Percentiles rank a stretch among this genome's conserved stretches.
phyloP scores from a whole-genome alignment of 1,140 invertebrate genomes.

The Anadara kagoshimensis region DNA sequence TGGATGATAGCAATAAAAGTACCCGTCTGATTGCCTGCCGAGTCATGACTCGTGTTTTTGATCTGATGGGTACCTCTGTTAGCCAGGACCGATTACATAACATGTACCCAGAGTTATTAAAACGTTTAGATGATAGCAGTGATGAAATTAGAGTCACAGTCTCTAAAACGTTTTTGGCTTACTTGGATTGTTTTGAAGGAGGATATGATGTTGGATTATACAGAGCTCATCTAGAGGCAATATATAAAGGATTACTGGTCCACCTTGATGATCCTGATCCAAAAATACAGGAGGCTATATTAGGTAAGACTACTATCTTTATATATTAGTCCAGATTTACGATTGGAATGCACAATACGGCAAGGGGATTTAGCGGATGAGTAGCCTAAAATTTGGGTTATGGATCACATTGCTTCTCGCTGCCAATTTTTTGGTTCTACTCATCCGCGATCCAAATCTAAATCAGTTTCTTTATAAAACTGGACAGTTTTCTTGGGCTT shows the following conservation, averaged over 20 bases:
- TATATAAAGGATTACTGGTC: slow-evolving; percentile 80
- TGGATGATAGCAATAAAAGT: slow-evolving; percentile 81
- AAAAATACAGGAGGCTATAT: slow-evolving; percentile 77
- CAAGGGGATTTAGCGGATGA: no score
- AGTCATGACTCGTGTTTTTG: slow-evolving; percentile 74
- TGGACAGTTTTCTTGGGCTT: no score
- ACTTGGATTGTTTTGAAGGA: slow-evolving; percentile 74
- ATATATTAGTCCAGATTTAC: neutral
- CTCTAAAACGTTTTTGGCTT: slow-evolving; percentile 76
- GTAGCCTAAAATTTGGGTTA: neutral
- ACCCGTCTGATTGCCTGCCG: slow-evolving; percentile 80
- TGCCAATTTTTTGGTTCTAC: no score
- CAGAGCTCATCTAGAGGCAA: slow-evolving; percentile 79
- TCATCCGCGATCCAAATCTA: no score
- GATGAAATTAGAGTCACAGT: slow-evolving; percentile 80
- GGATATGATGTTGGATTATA: slow-evolving; percentile 75
- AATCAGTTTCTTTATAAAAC: no score
- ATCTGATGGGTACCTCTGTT: slow-evolving; percentile 59
- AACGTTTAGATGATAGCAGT: slow-evolving; percentile 84
- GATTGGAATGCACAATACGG: no score
- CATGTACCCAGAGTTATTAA: slow-evolving; percentile 78
- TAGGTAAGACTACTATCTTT: slow-evolving; percentile 57
- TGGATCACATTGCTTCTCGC: neutral
- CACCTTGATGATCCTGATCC: slow-evolving; percentile 84
- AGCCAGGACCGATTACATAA: slow-evolving; percentile 71